phyloP scores from a whole-genome alignment of 2,888 invertebrate genomes.

The Drosophila picticornis region DNA sequence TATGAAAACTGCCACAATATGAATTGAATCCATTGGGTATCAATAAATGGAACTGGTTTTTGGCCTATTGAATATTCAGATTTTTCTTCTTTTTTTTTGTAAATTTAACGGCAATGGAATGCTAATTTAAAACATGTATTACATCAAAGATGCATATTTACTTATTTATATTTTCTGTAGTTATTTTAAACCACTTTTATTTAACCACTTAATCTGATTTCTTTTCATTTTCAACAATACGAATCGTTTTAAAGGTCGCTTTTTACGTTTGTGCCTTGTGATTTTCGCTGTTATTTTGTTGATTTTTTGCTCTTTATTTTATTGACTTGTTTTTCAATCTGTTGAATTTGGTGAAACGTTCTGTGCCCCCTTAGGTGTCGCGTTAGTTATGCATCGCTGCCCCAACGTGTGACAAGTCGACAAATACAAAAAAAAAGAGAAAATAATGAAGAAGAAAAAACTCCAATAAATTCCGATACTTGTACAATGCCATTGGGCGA shows the following conservation, averaged over 20 bases:
- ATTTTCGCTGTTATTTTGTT: conserved; percentile 1
- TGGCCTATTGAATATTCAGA: background rate
- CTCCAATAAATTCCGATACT: conserved; percentile 9
- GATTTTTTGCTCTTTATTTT: conserved; percentile 24
- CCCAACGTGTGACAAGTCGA: conserved; percentile 25
- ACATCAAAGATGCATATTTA: background rate
- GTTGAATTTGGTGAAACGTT: conserved; percentile 40
- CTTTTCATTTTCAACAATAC: conserved; percentile 1
- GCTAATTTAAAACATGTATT: background rate
- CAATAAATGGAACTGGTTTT: conserved; percentile 2
- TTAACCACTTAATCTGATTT: background rate
- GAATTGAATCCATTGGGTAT: background rate
- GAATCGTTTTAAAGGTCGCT: background rate
- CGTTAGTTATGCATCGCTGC: conserved; percentile 50
- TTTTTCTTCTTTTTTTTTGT: background rate
- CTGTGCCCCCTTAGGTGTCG: conserved; percentile 41
- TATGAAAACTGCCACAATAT: background rate
- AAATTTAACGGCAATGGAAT: background rate
- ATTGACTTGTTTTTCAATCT: conserved; percentile 51
- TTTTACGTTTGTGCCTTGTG: conserved; percentile 4
- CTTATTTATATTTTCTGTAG: background rate
- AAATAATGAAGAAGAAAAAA: background rate
- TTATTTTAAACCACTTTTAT: background rate
- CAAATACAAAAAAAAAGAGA: conserved; percentile 3
- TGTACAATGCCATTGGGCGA: conserved; percentile 10